A percentile compares a stretch with the other conserved stretches of the same genome.
phyloP scores from a whole-genome alignment of 1,140 invertebrate genomes.

The Dreissena polymorpha region DNA sequence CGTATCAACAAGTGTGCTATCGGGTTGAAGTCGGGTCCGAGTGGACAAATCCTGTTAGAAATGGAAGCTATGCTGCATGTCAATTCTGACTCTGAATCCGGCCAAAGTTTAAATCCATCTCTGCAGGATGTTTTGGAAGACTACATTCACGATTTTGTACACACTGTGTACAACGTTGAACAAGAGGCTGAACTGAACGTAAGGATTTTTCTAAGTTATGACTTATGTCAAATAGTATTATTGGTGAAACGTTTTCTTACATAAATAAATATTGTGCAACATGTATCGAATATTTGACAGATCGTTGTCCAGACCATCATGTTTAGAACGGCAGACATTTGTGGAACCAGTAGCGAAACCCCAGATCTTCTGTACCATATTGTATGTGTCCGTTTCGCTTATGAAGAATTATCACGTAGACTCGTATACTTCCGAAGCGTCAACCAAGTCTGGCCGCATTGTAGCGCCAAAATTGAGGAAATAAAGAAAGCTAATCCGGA shows the following conservation, averaged over 20 bases:
- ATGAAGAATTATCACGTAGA: slow-evolving; percentile 22
- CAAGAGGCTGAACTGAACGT: slow-evolving; percentile 18
- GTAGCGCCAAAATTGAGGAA: slow-evolving; percentile 3
- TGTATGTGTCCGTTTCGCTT: slow-evolving; percentile 30
- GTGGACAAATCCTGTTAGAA: no score
- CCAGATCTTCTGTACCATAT: background rate
- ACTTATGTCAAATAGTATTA: no score
- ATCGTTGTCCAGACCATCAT: background rate
- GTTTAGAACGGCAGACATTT: background rate
- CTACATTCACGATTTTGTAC: slow-evolving; percentile 33
- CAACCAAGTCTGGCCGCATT: slow-evolving; percentile 48
- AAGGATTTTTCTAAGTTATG: background rate
- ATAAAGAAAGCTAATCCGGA: slow-evolving; percentile 28
- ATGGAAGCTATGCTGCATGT: no score
- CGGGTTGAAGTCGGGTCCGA: no score
- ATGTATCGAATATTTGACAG: background rate
- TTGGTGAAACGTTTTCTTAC: no score
- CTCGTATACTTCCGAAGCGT: slow-evolving; percentile 35
- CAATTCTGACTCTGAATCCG: no score
- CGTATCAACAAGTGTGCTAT: no score
- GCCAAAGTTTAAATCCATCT: background rate
- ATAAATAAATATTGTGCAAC: no score
- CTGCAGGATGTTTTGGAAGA: slow-evolving; percentile 14
- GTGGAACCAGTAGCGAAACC: background rate
- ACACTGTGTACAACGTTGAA: slow-evolving; percentile 29